Evolutionary conservation across 2,113 vertebrate species (phyloP), one percentile per base, ranked within the genome.

Genomic region (Calidris pygmaea): DNA sequence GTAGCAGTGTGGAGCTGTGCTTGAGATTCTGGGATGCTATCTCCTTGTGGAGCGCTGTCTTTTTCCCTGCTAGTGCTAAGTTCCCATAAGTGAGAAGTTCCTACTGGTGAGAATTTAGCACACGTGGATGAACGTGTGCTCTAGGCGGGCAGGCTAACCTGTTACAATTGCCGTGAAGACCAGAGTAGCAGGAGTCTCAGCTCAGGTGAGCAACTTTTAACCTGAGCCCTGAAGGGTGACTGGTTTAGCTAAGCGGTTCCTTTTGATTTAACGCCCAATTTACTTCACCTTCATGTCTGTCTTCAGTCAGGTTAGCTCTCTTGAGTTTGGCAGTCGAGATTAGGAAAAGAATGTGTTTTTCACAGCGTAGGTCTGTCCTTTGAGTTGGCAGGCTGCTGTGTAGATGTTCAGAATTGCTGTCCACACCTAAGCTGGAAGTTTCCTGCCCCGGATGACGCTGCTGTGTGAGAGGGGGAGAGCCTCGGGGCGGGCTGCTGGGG

Each of bases 11-110:
- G 45, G 50, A 81, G 26, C 26, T 5, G 1, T 10, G 7, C 15
- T 70, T 63, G 62, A 68, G 35, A n/a, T 65, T 79, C 24, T 35
- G 63, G 63, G 18, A 7, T 68, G 67, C 39, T 80, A 0, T 43
- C 88, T 80, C 58, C 23, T 4, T 0, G 0, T 27, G 34, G 47
- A 59, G 5, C 1, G 0, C 29, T 29, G n/a, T 7, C 37, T 82
- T 87, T 63, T 62, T 52, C 32, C 22, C 52, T 75, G 3, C 34
- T 60, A 21, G 10, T 79, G 35, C 3, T 4, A 67, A 87, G 56
- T 59, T 81, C 50, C 62, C 29, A 29, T 0, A 0, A 85, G 18
- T 47, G 43, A 65, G 39, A 76, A 32, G 29, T 76, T 93, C 39
- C 29, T 23, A 32, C 9, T 32, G 63, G n/a, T 80, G 50, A 34